A percentile compares a stretch with the other conserved stretches of the same genome.
phyloP scores from a whole-genome alignment of 2,888 invertebrate genomes.

The Trichopoda pennipes region DNA sequence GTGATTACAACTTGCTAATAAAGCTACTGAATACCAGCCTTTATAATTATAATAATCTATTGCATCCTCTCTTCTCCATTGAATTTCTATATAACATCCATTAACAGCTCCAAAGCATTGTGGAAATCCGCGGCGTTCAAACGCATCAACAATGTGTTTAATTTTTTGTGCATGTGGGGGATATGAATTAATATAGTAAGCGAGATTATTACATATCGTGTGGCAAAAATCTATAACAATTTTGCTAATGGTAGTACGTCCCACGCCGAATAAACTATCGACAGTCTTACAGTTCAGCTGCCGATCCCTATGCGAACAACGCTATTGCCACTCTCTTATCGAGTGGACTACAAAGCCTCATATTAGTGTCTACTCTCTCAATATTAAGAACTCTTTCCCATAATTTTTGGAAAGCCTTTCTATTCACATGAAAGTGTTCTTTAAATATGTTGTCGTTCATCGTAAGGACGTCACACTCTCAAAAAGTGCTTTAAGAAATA shows the following conservation, averaged over 20 bases:
- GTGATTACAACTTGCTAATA: conserved; percentile 54
- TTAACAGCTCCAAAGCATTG: conserved; percentile 42
- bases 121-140: conserved; percentile 24
- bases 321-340: conserved; percentile 53
- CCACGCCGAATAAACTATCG: conserved; percentile 42
- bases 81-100: conserved; percentile 32
- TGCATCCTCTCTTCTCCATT: conserved; percentile 33
- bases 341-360: conserved; percentile 1
- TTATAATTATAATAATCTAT: conserved; percentile 24
- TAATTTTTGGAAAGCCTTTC: conserved; percentile 21
- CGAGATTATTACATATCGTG: conserved; percentile 17
- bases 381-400: conserved; percentile 30
- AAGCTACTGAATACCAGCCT: conserved; percentile 48
- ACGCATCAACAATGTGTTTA: conserved; percentile 37
- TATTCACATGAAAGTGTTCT: conserved; percentile 40
- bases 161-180: conserved; percentile 20
- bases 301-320: conserved; percentile 35
- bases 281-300: conserved; percentile 50
- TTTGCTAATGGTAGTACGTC: conserved; percentile 46
- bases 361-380: conserved; percentile 22
- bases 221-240: too few relatives aligned
- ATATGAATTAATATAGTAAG: too few relatives aligned
- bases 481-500: too few relatives aligned
- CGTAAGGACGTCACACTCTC: too few relatives aligned
- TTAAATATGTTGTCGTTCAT: conserved; percentile 34